A percentile compares a stretch with the other conserved stretches of the same genome.
Conservation (phyloP, 2,888 invertebrate species). For the Drosophila paranaensis region DNA sequence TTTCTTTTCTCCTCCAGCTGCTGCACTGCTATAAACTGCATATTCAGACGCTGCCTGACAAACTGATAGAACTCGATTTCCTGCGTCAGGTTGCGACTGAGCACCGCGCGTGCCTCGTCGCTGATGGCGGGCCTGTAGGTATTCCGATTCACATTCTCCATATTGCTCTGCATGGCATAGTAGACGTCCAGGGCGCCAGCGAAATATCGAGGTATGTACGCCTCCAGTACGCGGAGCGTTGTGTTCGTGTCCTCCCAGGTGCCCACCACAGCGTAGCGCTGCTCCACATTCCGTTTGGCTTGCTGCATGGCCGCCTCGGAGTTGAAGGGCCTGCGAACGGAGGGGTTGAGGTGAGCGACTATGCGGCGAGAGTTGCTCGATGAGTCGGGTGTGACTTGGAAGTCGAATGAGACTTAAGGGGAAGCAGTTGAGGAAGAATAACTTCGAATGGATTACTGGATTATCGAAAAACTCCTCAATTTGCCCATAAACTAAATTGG, state of each 20-base stretch:
- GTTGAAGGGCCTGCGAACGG: conserved; percentile 90
- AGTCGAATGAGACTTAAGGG: neutral
- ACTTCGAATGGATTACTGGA: neutral
- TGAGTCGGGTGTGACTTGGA: conserved; percentile 7
- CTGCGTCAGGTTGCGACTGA: conserved; percentile 92
- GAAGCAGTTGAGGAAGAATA: neutral
- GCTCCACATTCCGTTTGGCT: conserved; percentile 92
- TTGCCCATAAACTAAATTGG: no score
- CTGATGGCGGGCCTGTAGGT: conserved; percentile 92
- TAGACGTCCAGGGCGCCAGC: conserved; percentile 90
- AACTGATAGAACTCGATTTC: conserved; percentile 96
- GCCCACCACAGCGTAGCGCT: conserved; percentile 94
- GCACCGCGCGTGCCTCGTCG: conserved; percentile 91
- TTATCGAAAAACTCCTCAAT: no score
- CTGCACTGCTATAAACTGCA: conserved; percentile 90
- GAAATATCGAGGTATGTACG: conserved; percentile 87
- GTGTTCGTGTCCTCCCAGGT: conserved; percentile 94
- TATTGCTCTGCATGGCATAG: conserved; percentile 85
- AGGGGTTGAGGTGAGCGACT: neutral
- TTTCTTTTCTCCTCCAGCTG: conserved; percentile 21
- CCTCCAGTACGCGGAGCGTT: conserved; percentile 87
- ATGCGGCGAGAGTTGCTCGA: conserved; percentile 29
- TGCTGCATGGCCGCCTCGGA: conserved; percentile 92
- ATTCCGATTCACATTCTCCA: conserved; percentile 86
- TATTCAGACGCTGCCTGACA: conserved; percentile 92